These are phyloP conservation scores for Agapostemon virescens DNA, from an alignment of 2,888 invertebrate genomes.

Conservation along the genomic window DNA sequence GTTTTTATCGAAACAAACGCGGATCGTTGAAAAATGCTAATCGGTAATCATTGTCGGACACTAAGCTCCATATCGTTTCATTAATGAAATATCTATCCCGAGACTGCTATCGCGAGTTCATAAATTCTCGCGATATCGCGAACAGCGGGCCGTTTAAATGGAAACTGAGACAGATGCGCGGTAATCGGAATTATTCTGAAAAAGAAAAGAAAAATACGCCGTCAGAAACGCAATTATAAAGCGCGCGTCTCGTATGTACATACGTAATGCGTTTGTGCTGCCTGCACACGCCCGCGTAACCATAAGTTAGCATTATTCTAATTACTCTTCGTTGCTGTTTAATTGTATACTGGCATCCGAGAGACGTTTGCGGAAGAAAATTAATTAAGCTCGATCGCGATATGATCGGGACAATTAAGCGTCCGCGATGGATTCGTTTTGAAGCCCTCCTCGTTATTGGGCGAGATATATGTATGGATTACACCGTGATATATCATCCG, in stretches of 20 bases:
- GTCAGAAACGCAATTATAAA: neutral
- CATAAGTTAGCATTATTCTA: slow-evolving; percentile 28
- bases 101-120: slow-evolving; percentile 4
- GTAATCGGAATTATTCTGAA: slow-evolving; percentile 5
- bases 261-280: neutral
- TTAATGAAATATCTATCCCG: slow-evolving; percentile 46
- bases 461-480: neutral
- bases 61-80: slow-evolving; percentile 24
- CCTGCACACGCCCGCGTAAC: neutral
- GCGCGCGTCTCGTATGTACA: neutral
- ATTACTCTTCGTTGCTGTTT: slow-evolving; percentile 42
- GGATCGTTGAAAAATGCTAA: neutral
- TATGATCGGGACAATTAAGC: slow-evolving; percentile 24
- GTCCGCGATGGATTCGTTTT: slow-evolving; percentile 14
- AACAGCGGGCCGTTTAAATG: slow-evolving; percentile 47
- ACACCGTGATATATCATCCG: neutral
- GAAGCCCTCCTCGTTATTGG: neutral
- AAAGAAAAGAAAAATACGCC: neutral
- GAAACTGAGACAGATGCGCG: slow-evolving; percentile 43
- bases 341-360: slow-evolving; percentile 13
- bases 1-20: neutral
- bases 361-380: slow-evolving; percentile 40
- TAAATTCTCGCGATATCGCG: slow-evolving; percentile 33
- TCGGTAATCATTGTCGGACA: neutral
- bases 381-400: slow-evolving; percentile 43